Percentiles rank a stretch among this genome's conserved stretches.
phyloP scores from a whole-genome alignment of 1,140 invertebrate genomes.

The Zaprionus gabonicus region DNA sequence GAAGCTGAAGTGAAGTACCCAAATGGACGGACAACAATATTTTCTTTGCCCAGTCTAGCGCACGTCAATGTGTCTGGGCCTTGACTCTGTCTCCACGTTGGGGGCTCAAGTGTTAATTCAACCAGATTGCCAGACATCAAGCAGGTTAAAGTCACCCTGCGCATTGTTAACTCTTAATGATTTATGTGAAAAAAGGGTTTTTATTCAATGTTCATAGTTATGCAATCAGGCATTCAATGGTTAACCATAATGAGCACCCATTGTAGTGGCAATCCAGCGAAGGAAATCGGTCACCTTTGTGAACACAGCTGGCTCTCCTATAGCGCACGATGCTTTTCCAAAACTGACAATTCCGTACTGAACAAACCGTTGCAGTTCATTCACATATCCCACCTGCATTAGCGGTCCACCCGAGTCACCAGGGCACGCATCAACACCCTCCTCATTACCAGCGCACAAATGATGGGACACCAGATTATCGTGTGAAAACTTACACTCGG shows the following conservation, averaged over 20 bases:
- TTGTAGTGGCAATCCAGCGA: background rate
- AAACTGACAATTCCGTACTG: background rate
- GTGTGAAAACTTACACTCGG: background rate
- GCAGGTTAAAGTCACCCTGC: background rate
- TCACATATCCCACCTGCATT: background rate
- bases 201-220: background rate
- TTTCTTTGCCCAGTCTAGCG: conserved; percentile 74
- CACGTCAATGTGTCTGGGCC: conserved; percentile 67
- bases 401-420: background rate
- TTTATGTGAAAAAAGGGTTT: background rate
- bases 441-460: background rate
- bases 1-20: background rate
- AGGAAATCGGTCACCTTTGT: background rate
- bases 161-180: background rate
- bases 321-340: background rate
- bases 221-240: background rate
- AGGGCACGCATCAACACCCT: background rate
- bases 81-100: too few relatives aligned
- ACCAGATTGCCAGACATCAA: conserved; percentile 26
- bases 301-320: background rate
- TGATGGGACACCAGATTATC: background rate
- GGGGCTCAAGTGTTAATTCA: conserved; percentile 64
- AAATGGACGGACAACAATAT: conserved; percentile 53
- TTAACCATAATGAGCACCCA: background rate
- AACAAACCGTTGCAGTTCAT: background rate